Base-by-base conservation (phyloP, 2,113 vertebrate species). In the Columbina picui region DNA sequence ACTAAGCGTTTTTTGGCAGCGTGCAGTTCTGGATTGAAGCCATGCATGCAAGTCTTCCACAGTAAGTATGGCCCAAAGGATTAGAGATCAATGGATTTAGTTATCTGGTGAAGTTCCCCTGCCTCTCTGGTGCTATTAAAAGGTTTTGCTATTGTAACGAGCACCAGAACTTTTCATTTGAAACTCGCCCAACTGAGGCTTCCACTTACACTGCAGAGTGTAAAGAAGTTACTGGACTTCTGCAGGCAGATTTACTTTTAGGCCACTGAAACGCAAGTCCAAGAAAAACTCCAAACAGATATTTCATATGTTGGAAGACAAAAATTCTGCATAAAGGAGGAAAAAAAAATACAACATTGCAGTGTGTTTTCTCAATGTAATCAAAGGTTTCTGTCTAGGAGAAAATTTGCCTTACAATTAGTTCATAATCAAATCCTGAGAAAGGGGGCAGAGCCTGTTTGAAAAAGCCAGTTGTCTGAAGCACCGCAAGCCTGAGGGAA, bases 1-100 rank as follows among this genome's bases (percentile, higher is more conserved):
- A 97, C 98, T 98, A 98, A 98, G 97, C 95, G 96, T 98, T 98
- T 98, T 97, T 98, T 99, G 98, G 98, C 98, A 98, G 96, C 88
- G 29, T 87, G 93, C 47, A 15, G 87, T 96, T 97, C 96, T 98
- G 98, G 96, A 98, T 94, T 89, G 77, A 77, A 97, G 97, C 95
- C 97, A 98, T 95, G 96, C 93, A 96, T 98, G 96, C 97, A 97
- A 98, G 97, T 94, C 95, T 98, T 97, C 96, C 90, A 89, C 88
- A 95, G 94, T 97, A 92, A 96, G 96, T 97, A 96, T 90, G 96
- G 94, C 96, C 97, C 94, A 96, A 55, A 96, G 94, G 96, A 96
- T 94, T 96, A 91, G 94, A 96, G 95, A 97, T 97, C 97, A 96
- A 94, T 96, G 94, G 95, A 90, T 96, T 97, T 97, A 93, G 91